Conservation (phyloP, 2,888 invertebrate species). For the Clunio marinus region DNA sequence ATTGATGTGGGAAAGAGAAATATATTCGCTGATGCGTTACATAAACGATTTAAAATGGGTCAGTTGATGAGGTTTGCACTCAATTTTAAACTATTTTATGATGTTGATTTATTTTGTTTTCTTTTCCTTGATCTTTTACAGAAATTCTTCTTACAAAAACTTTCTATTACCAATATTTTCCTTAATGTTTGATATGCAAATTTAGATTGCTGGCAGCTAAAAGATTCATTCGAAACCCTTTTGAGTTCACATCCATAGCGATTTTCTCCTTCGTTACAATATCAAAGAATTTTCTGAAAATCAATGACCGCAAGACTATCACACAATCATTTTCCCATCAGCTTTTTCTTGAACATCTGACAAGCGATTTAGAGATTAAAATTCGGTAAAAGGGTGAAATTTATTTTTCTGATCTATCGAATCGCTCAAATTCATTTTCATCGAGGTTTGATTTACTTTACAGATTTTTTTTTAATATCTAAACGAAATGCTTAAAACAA, state of each 20-base stretch:
- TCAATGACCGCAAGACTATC: slow-evolving; percentile 13
- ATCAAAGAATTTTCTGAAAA: slow-evolving; percentile 2
- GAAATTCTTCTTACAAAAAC: neutral
- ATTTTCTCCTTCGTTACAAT: neutral
- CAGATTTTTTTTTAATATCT: neutral
- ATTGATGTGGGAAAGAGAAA: slow-evolving; percentile 14
- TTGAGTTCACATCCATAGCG: too few relatives aligned
- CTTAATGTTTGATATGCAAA: slow-evolving; percentile 20
- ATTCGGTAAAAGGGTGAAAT: neutral
- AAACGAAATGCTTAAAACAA: neutral
- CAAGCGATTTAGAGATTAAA: too few relatives aligned
- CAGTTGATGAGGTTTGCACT: slow-evolving; percentile 1
- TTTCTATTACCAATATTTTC: neutral
- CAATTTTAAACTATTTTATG: slow-evolving; percentile 9
- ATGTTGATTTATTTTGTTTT: neutral
- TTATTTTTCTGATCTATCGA: neutral
- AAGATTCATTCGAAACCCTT: neutral
- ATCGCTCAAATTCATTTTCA: neutral
- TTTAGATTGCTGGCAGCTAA: neutral
- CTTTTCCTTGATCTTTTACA: slow-evolving; percentile 13
- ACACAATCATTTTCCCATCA: neutral
- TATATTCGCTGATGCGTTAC: neutral
- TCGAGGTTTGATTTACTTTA: neutral
- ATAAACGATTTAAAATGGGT: neutral
- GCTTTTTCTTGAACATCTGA: too few relatives aligned